Conservation (phyloP, 2,797 vertebrate species). For the Arctocebus calabarensis region DNA sequence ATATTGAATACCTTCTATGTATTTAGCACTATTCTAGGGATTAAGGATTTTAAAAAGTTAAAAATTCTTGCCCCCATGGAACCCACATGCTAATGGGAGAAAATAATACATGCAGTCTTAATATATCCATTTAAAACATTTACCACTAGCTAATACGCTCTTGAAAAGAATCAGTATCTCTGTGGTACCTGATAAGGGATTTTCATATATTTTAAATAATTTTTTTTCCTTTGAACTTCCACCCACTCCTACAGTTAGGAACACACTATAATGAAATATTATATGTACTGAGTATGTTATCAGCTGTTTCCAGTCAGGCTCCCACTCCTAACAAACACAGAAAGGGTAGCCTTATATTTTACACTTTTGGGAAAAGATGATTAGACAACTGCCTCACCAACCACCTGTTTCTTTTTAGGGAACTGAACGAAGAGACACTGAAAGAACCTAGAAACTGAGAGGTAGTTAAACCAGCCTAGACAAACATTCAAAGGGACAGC, state of each 20-base stretch:
- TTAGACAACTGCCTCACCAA: not conserved
- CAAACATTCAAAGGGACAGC: not conserved
- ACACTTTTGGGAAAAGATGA: not conserved
- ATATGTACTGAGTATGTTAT: not conserved
- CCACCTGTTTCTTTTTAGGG: not conserved
- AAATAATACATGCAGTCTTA: slow-evolving; percentile 2
- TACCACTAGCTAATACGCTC: not conserved
- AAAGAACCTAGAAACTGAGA: not conserved
- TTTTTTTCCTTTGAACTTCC: not conserved
- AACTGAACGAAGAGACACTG: not conserved
- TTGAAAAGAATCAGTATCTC: slow-evolving; percentile 25
- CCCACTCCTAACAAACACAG: not conserved
- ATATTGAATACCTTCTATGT: not conserved
- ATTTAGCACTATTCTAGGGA: not conserved
- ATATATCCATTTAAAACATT: slow-evolving; percentile 32
- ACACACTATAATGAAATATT: slow-evolving; percentile 10
- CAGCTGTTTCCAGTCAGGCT: not conserved
- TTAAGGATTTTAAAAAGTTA: not conserved
- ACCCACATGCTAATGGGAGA: not conserved
- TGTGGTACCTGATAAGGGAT: not conserved
- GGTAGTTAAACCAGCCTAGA: not conserved
- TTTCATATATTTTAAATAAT: not conserved
- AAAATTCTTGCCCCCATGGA: not conserved
- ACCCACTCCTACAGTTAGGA: not conserved
- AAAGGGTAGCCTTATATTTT: not conserved